phyloP scores from a whole-genome alignment of 2,797 vertebrate species.

The Mionectes olivaceus region DNA sequence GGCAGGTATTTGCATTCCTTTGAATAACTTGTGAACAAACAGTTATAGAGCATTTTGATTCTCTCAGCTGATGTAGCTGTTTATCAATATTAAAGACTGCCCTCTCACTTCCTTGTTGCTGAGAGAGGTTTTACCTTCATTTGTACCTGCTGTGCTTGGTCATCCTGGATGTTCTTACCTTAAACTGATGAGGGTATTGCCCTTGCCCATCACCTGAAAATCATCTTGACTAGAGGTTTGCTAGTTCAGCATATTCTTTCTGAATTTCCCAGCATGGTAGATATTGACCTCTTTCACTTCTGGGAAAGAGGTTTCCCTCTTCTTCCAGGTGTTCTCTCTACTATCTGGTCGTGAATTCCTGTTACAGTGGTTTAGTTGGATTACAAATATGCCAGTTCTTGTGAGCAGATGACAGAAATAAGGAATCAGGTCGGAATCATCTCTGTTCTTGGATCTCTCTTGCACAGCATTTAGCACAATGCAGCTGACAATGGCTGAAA shows the following conservation, averaged over 20 bases:
- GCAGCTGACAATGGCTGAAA: not conserved
- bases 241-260: not conserved
- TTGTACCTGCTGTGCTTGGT: not conserved
- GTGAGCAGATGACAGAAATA: not conserved
- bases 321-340: not conserved
- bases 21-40: not conserved
- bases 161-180: not conserved
- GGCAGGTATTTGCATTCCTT: not conserved
- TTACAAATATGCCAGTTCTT: not conserved
- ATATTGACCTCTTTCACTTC: not conserved
- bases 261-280: not conserved
- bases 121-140: not conserved
- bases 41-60: not conserved
- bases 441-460: not conserved
- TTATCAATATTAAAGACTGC: not conserved
- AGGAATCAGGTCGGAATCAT: not conserved
- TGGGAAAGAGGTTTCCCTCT: not conserved
- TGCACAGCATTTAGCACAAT: not conserved
- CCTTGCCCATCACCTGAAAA: not conserved
- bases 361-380: not conserved
- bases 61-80: not conserved
- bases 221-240: not conserved
- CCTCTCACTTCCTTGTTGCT: not conserved
- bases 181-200: not conserved
- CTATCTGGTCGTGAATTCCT: not conserved